Evolutionary conservation across 1,140 invertebrate species (phyloP), one percentile per base, ranked within the genome.

Genomic region (Caerostris extrusa): DNA sequence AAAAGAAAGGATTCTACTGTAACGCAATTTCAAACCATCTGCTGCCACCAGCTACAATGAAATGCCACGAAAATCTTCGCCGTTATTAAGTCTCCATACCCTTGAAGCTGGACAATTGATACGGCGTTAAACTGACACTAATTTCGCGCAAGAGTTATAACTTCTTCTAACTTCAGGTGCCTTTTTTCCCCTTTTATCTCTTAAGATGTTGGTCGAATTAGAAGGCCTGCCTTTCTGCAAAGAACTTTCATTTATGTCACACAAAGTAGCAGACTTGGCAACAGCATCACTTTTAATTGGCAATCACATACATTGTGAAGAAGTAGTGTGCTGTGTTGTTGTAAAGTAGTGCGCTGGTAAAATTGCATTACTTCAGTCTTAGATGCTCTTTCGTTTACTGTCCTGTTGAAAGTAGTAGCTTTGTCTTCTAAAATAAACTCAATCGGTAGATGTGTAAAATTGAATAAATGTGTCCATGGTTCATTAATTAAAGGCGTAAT

Each of bases 1-100:
- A 34, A 34, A 34, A 34, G 34, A 81, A 81, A 7, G 50, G 34
- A 34, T 34, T 34, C 34, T 34, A 34, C 34, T 34, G 90, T 92
- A 92, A 85, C 77, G 81, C 57, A 92, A 92, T 85, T 92, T 92
- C 60, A 83, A 83, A 85, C 85, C 81, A 92, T 85, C 90, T 92
- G 90, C 81, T 67, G 81, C 90, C 90, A 57, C 17, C 60, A 17
- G 2, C 83, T 50, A 91, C 90, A 82, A 91, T 82, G 85, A 87
- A 64, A 87, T 17, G 12, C 57, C 34, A 19, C 57, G 90, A 67
- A 92, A 92, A 92, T 85, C 81, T 60, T 12, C 17, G 67, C 57
- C 81, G 77, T 92, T 92, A 92, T 92, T 92, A 92, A 92, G 90
- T 92, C 56, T 10, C 81, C 57, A 64, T 14, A 67, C 12, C 90